Evolutionary conservation across 2,888 invertebrate genomes (phyloP).

Genomic region (Tenthredo notha): DNA sequence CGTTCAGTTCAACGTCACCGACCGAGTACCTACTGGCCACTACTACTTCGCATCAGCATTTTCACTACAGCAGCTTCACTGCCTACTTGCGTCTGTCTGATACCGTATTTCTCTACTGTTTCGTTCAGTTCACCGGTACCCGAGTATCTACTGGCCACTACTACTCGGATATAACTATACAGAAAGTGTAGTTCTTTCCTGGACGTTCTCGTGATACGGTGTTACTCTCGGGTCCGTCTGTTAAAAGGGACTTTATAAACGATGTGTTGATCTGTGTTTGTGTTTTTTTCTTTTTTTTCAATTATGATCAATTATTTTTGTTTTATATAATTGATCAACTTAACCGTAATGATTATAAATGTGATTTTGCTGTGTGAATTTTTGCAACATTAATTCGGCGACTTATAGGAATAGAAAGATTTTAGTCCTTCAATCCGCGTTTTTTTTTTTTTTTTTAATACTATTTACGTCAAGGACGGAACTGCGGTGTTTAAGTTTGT

Average conservation of each 20-base stretch:
- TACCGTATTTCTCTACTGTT: not conserved
- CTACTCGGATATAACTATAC: not conserved
- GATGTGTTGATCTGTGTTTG: too few relatives aligned
- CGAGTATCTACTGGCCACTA: not conserved
- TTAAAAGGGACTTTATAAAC: too few relatives aligned
- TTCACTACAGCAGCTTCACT: not conserved
- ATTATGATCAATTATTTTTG: not conserved
- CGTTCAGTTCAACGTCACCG: not conserved
- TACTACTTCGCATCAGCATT: too few relatives aligned
- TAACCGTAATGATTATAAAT: not conserved
- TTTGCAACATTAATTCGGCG: not conserved
- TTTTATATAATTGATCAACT: not conserved
- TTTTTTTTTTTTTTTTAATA: too few relatives aligned
- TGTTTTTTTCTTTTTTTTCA: too few relatives aligned
- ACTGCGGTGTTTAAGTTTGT: not conserved
- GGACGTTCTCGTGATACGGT: constrained; percentile 33
- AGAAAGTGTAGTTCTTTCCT: constrained; percentile 14
- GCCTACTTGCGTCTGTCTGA: not conserved
- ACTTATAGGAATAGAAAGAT: not conserved
- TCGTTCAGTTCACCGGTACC: constrained; percentile 30
- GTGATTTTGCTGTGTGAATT: not conserved
- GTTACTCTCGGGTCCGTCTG: not conserved
- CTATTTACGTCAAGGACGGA: not conserved
- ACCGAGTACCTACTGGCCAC: too few relatives aligned
- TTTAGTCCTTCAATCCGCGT: too few relatives aligned